Conservation (phyloP, 30 jellyfish, hydroid and myxozoan species). For the Hydra vulgaris region DNA sequence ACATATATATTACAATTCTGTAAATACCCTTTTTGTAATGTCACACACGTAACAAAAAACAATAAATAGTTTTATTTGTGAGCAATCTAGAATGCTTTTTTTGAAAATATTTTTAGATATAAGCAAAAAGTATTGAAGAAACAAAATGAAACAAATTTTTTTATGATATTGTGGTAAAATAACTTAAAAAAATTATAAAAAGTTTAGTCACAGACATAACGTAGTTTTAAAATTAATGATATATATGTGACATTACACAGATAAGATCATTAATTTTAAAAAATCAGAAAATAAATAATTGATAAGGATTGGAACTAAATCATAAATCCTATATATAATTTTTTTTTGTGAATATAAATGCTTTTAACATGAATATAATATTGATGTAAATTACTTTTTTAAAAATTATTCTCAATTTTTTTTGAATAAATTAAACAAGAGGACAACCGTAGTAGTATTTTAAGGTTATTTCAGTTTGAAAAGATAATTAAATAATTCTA, state of each 20-base stretch:
- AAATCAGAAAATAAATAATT: not conserved
- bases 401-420: no score
- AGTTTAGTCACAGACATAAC: not conserved
- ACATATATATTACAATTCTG: no score
- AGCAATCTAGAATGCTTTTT: not conserved
- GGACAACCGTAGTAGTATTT: no score
- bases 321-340: no score
- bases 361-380: not conserved
- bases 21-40: not conserved
- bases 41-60: not conserved
- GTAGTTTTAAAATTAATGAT: not conserved
- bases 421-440: not conserved
- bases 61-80: not conserved
- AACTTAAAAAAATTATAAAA: not conserved
- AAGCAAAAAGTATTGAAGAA: not conserved
- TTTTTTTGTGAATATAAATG: not conserved
- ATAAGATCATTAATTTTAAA: no score
- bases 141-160: no score
- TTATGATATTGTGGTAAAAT: not conserved
- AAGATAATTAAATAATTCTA: no score
- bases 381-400: not conserved
- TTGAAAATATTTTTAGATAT: no score
- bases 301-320: not conserved
- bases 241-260: not conserved
- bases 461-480: not conserved